Conservation (phyloP, 2,797 vertebrate species). For the Balearica regulorum region DNA sequence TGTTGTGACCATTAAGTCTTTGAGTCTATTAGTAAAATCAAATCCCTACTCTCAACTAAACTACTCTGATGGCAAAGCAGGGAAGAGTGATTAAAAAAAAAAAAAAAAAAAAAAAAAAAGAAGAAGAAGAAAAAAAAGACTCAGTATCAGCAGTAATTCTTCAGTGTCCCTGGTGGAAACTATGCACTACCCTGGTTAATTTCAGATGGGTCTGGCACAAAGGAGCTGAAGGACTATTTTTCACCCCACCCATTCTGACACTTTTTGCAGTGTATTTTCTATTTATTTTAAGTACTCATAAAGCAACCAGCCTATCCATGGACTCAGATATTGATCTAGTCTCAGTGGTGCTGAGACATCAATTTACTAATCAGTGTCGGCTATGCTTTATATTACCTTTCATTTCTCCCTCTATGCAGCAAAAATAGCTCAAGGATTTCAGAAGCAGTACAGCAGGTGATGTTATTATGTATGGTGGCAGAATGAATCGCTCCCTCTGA, state of each 20-base stretch:
- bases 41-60: not conserved
- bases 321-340: slow-evolving; percentile 20
- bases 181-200: not conserved
- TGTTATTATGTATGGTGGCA: not conserved
- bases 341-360: slow-evolving; percentile 16
- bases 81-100: not conserved
- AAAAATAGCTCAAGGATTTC: slow-evolving; percentile 27
- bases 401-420: not conserved
- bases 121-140: too few species aligned
- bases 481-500: not conserved
- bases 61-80: not conserved
- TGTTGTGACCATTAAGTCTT: not conserved
- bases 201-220: not conserved
- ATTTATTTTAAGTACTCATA: not conserved
- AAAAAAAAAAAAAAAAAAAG: not conserved
- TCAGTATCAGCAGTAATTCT: not conserved
- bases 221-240: not conserved
- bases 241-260: not conserved
- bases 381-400: slow-evolving; percentile 26
- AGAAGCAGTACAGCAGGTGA: not conserved
- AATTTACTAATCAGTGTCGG: slow-evolving; percentile 32
- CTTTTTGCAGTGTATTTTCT: not conserved
- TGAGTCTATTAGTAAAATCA: not conserved
- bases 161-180: not conserved
- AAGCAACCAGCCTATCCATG: not conserved